Percentiles rank a stretch among this genome's conserved stretches.
These are phyloP conservation scores for Leptobrachium leishanense DNA, from an alignment of 2,113 vertebrate species.

Conservation along the genomic window DNA sequence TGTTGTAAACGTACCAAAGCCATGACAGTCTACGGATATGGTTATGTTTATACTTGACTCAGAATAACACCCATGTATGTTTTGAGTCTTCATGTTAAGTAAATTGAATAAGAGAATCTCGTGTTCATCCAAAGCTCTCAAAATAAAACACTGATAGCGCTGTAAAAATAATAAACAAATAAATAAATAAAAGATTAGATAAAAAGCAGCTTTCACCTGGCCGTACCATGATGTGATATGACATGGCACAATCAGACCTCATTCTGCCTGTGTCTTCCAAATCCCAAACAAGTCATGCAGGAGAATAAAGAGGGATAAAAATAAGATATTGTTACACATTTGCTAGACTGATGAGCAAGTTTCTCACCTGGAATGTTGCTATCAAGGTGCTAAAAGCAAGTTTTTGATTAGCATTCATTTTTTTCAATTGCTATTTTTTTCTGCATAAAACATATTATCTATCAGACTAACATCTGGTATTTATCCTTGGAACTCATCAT, in stretches of 20 bases:
- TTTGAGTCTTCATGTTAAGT: no score
- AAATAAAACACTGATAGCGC: no score
- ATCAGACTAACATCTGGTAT: no score
- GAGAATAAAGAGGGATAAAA: neutral
- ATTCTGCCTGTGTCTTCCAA: neutral
- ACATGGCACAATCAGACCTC: slow-evolving; percentile 26
- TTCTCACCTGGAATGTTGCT: neutral
- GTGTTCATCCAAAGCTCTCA: no score
- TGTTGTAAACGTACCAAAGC: no score
- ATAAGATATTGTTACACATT: neutral
- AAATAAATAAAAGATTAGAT: neutral
- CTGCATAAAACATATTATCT: no score
- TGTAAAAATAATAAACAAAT: no score
- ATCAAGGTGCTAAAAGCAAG: neutral
- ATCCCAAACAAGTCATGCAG: neutral
- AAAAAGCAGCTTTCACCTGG: neutral
- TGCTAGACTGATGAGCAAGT: neutral
- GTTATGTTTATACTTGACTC: no score
- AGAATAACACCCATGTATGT: no score
- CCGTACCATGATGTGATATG: slow-evolving; percentile 4
- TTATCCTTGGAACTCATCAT: no score
- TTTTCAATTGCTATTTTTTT: neutral
- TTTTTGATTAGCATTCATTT: neutral
- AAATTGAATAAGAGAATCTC: no score
- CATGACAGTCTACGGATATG: no score